Evolutionary conservation across 2,797 vertebrate genomes (phyloP).

Genomic region (Rhincodon typus): DNA sequence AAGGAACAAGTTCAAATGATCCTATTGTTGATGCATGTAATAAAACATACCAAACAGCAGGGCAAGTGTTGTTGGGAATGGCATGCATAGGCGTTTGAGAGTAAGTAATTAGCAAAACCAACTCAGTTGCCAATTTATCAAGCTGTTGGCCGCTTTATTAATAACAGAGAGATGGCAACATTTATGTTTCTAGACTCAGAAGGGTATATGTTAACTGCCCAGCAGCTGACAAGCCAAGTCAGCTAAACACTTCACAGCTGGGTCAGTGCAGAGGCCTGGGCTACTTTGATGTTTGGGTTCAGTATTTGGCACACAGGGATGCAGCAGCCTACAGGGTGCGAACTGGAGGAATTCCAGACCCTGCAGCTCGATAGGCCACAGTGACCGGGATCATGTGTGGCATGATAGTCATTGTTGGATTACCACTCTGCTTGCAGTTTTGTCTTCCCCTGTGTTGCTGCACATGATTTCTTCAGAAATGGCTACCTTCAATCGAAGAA

Average conservation of each 20-base stretch:
- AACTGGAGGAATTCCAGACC: neutral
- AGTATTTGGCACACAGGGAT: neutral
- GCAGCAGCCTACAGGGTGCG: neutral
- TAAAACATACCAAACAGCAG: constrained; percentile 5
- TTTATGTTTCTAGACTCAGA: neutral
- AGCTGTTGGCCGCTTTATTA: neutral
- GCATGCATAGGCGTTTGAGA: neutral
- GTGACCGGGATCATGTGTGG: neutral
- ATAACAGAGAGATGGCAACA: neutral
- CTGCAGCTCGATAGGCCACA: neutral
- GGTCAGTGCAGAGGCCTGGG: neutral
- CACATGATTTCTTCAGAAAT: too few species aligned
- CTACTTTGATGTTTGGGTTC: neutral
- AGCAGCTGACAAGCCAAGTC: neutral
- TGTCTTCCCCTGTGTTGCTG: too few species aligned
- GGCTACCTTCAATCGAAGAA: too few species aligned
- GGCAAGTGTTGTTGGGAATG: neutral
- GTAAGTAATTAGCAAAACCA: neutral
- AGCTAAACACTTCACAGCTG: neutral
- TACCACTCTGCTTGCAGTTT: too few species aligned
- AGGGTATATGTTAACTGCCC: neutral
- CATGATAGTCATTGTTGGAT: too few species aligned
- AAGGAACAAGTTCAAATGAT: constrained; percentile 3
- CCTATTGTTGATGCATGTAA: neutral
- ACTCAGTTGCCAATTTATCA: neutral